These are phyloP conservation scores for Typhlomys cinereus DNA, from an alignment of 2,113 vertebrate species.

Conservation along the genomic window DNA sequence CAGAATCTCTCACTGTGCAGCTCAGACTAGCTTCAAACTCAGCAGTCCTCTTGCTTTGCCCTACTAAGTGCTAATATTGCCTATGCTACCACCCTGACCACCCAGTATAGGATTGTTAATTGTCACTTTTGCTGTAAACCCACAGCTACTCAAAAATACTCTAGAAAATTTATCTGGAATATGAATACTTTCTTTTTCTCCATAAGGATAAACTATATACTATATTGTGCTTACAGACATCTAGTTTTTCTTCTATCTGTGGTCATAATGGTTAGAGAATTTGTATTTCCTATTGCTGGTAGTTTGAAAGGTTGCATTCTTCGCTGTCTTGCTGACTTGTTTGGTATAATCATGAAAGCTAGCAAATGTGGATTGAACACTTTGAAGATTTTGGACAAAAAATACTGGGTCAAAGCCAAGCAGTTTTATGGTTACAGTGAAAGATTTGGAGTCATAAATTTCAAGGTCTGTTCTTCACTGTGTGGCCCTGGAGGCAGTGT, in stretches of 20 bases:
- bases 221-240: slow-evolving; percentile 1
- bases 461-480: not conserved
- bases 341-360: slow-evolving; percentile 23
- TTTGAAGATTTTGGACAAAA: slow-evolving; percentile 64
- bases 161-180: not conserved
- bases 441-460: slow-evolving; percentile 44
- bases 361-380: slow-evolving; percentile 18
- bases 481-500: not conserved
- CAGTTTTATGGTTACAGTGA: slow-evolving; percentile 39
- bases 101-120: not conserved
- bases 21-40: not conserved
- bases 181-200: slow-evolving; percentile 13
- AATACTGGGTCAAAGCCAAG: slow-evolving; percentile 52
- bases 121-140: not conserved
- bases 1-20: not conserved
- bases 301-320: slow-evolving; percentile 27
- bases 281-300: not conserved
- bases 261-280: not conserved
- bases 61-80: not conserved
- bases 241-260: slow-evolving; percentile 7
- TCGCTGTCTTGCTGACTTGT: slow-evolving; percentile 4
- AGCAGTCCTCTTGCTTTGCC: no score
- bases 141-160: not conserved
- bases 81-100: not conserved
- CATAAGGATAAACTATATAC: not conserved